phyloP scores from a whole-genome alignment of 2,797 vertebrate species.

The Hybognathus amarus region DNA sequence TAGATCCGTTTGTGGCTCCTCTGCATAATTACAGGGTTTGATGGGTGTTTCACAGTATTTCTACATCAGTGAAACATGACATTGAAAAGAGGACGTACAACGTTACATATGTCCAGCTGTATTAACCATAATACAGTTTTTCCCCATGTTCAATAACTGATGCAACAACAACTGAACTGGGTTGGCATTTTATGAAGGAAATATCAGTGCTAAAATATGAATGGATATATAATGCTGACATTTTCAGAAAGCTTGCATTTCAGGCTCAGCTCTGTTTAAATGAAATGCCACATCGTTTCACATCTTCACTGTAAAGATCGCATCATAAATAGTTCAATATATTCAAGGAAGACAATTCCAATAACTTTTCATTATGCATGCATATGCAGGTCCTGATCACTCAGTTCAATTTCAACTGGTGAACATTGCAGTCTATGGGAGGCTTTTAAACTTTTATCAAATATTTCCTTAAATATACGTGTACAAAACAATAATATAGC shows the following conservation, averaged over 20 bases:
- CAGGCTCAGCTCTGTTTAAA: neutral
- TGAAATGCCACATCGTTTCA: neutral
- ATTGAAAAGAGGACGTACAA: neutral
- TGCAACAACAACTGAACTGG: neutral
- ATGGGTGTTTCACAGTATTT: conserved; percentile 71
- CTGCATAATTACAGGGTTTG: conserved; percentile 70
- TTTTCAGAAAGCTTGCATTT: conserved; percentile 3
- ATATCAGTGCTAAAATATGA: neutral
- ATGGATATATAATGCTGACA: neutral
- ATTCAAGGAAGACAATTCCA: neutral
- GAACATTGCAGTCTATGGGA: neutral
- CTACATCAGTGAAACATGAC: conserved; percentile 11
- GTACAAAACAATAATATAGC: neutral
- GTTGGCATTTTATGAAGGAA: conserved; percentile 6
- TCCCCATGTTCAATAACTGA: neutral
- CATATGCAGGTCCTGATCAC: neutral
- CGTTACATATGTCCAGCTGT: neutral
- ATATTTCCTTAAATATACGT: neutral
- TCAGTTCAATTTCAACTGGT: neutral
- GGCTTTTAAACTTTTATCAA: neutral
- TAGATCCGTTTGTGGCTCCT: conserved; percentile 64
- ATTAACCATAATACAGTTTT: too few relatives aligned
- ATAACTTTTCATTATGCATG: neutral
- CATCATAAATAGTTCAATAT: neutral
- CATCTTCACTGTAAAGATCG: neutral